Conservation (phyloP, 35 echinoderm and acorn worm species). For the Hemicentrotus pulcherrimus region DNA sequence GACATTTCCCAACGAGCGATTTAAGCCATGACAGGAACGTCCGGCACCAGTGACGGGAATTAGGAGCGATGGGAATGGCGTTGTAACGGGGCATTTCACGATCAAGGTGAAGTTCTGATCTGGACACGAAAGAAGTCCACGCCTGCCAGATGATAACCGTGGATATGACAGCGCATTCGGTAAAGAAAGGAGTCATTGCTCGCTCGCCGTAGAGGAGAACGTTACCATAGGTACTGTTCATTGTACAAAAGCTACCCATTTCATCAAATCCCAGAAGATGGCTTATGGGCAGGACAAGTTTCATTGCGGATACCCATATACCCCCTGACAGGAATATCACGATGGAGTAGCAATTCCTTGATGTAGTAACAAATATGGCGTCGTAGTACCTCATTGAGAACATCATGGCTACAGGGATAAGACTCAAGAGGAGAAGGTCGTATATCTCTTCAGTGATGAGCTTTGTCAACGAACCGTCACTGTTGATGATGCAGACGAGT, state of each 20-base stretch:
- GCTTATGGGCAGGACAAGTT: neutral
- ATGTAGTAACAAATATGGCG: neutral
- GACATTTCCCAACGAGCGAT: neutral
- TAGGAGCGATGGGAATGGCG: neutral
- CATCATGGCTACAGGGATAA: neutral
- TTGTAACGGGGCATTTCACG: neutral
- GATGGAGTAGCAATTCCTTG: neutral
- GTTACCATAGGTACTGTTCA: neutral
- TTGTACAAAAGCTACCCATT: neutral
- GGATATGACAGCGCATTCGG: neutral
- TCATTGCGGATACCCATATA: neutral
- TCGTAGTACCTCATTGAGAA: neutral
- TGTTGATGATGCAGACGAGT: neutral
- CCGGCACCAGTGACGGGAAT: neutral
- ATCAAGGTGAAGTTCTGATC: neutral
- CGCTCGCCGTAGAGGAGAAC: neutral
- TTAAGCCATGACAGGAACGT: neutral
- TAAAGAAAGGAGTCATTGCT: slow-evolving; percentile 9
- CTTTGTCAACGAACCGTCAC: neutral
- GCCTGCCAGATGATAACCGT: neutral
- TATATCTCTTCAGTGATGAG: neutral
- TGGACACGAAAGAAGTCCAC: neutral
- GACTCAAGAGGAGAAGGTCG: neutral
- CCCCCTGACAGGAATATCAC: neutral
- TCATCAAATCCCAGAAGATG: neutral